Percentiles rank a stretch among this genome's conserved stretches.
These are phyloP conservation scores for Piliocolobus tephrosceles DNA, from an alignment of 2,113 vertebrate species.

Conservation along the genomic window DNA sequence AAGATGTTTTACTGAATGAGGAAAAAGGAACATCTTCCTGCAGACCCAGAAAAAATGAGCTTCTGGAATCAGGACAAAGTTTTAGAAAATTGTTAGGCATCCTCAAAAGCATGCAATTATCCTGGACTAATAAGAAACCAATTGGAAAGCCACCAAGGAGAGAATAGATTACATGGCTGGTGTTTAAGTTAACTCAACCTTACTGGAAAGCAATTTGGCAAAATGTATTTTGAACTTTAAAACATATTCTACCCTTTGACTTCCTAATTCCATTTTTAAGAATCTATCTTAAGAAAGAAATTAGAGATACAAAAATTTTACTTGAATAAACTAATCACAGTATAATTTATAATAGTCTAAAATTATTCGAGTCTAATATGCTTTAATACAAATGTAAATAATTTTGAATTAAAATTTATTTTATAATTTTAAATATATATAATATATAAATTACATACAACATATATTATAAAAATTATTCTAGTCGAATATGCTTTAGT, in stretches of 20 bases:
- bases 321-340: not conserved
- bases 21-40: not conserved
- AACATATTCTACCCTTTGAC: not conserved
- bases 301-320: not conserved
- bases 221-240: conserved; percentile 21
- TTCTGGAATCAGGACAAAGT: not conserved
- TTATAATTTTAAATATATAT: no score
- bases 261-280: not conserved
- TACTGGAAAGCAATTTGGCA: conserved; percentile 9
- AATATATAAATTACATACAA: no score
- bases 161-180: not conserved
- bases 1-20: not conserved
- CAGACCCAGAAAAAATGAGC: not conserved
- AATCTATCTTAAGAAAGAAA: not conserved
- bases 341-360: not conserved
- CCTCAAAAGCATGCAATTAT: not conserved
- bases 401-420: not conserved
- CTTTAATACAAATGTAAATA: not conserved
- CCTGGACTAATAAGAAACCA: not conserved
- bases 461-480: not conserved
- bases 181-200: not conserved
- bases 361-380: conserved; percentile 19
- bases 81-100: not conserved
- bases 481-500: not conserved
- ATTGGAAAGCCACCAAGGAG: not conserved